phyloP scores from a whole-genome alignment of 1,140 invertebrate genomes.

The Trigoniulus corallinus region DNA sequence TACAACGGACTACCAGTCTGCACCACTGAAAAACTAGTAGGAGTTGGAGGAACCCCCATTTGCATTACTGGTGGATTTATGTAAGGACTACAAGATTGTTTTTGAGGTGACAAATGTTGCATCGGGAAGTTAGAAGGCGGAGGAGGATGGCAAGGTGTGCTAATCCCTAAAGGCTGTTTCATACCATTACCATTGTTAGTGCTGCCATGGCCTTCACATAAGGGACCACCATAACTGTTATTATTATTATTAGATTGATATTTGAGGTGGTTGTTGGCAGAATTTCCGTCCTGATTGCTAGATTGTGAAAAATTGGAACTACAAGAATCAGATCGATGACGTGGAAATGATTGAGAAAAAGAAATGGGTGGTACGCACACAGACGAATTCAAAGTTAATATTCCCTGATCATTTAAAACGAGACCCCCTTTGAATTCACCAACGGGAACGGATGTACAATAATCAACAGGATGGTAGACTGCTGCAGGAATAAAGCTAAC shows the following conservation, averaged over 20 bases:
- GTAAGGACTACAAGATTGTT: not conserved
- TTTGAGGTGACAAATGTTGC: not conserved
- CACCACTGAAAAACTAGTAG: not conserved
- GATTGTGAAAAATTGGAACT: not conserved
- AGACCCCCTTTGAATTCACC: not conserved
- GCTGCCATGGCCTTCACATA: no score
- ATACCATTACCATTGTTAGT: no score
- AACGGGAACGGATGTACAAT: not conserved
- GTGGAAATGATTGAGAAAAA: not conserved
- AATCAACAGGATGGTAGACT: not conserved
- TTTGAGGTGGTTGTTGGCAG: no score
- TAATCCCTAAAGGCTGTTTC: not conserved
- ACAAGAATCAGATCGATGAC: not conserved
- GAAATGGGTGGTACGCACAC: not conserved
- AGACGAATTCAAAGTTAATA: not conserved
- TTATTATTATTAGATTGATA: no score
- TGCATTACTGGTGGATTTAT: no score
- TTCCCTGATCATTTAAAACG: not conserved
- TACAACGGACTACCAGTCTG: not conserved
- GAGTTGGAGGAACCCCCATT: no score
- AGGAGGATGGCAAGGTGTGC: not conserved
- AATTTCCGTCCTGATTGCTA: not conserved
- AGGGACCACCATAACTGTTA: no score
- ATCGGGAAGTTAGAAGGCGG: not conserved
- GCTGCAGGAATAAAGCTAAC: not conserved